Conservation (phyloP, 2,888 invertebrate genomes). For the Hirtodrosophila duncani region DNA sequence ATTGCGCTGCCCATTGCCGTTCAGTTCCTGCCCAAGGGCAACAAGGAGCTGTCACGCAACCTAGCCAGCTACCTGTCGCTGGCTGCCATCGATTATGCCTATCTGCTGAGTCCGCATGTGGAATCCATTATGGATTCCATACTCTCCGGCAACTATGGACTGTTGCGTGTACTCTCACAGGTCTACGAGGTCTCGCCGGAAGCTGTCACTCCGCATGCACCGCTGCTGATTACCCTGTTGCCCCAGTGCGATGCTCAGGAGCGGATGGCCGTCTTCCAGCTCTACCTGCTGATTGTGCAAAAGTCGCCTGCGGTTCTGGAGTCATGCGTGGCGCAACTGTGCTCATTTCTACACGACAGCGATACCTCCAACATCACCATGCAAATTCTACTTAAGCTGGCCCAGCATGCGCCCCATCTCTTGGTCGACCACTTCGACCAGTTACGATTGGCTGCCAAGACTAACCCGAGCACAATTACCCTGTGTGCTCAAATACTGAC, state of each 20-base stretch:
- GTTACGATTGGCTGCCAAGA: slow-evolving; percentile 84
- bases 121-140: slow-evolving; percentile 94
- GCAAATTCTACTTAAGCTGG: slow-evolving; percentile 87
- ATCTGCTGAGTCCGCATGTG: slow-evolving; percentile 90
- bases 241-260: slow-evolving; percentile 92
- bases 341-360: slow-evolving; percentile 84
- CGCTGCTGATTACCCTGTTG: slow-evolving; percentile 86
- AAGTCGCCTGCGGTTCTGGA: slow-evolving; percentile 86
- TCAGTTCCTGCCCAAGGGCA: slow-evolving; percentile 93
- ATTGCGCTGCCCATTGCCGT: slow-evolving; percentile 92
- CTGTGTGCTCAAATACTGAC: slow-evolving; percentile 85
- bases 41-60: slow-evolving; percentile 92
- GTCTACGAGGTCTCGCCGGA: slow-evolving; percentile 93
- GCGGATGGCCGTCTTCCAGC: slow-evolving; percentile 88
- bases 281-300: slow-evolving; percentile 90
- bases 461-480: slow-evolving; percentile 82
- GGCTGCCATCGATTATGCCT: slow-evolving; percentile 94
- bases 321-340: slow-evolving; percentile 88
- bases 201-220: slow-evolving; percentile 90
- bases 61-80: slow-evolving; percentile 94
- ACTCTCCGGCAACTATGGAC: slow-evolving; percentile 91
- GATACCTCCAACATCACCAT: slow-evolving; percentile 83
- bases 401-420: slow-evolving; percentile 84
- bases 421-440: slow-evolving; percentile 85
- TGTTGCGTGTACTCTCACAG: slow-evolving; percentile 92